Percentiles rank a stretch among this genome's conserved stretches.
Conservation (phyloP, 2,797 vertebrate species). For the Megaceryle alcyon region DNA sequence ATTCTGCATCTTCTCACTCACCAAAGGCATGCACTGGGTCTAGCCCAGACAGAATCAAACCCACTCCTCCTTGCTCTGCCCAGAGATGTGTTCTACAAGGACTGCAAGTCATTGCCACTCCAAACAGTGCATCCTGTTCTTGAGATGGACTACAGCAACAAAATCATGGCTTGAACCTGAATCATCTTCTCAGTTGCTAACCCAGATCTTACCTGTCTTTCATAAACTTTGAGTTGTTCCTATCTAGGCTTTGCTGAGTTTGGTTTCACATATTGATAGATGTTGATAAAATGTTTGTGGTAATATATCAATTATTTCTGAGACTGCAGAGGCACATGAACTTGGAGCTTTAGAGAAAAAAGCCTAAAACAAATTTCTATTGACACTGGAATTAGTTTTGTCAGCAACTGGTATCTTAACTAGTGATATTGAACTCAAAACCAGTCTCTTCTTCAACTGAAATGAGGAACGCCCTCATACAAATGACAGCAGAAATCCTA, state of each 20-base stretch:
- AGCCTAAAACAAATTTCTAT: not conserved
- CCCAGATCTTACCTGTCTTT: not conserved
- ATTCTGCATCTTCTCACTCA: not conserved
- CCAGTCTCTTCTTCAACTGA: not conserved
- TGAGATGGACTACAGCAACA: not conserved
- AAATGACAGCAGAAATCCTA: not conserved
- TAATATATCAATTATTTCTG: not conserved
- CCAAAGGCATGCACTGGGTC: not conserved
- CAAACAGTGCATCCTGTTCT: fast-evolving
- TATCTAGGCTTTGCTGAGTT: not conserved
- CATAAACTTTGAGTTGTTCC: not conserved
- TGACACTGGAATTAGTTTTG: not conserved
- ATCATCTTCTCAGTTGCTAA: not conserved
- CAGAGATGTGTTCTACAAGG: not conserved
- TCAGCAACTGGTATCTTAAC: not conserved
- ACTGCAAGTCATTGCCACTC: not conserved
- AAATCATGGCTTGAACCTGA: not conserved
- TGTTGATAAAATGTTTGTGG: not conserved
- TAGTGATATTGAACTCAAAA: not conserved
- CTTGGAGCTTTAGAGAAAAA: not conserved
- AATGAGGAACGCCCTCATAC: not conserved
- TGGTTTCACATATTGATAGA: not conserved
- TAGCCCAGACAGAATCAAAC: not conserved
- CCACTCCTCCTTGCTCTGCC: not conserved
- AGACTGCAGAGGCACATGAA: not conserved